Conservation (phyloP, 2,888 invertebrate species). For the Philereme transversata region DNA sequence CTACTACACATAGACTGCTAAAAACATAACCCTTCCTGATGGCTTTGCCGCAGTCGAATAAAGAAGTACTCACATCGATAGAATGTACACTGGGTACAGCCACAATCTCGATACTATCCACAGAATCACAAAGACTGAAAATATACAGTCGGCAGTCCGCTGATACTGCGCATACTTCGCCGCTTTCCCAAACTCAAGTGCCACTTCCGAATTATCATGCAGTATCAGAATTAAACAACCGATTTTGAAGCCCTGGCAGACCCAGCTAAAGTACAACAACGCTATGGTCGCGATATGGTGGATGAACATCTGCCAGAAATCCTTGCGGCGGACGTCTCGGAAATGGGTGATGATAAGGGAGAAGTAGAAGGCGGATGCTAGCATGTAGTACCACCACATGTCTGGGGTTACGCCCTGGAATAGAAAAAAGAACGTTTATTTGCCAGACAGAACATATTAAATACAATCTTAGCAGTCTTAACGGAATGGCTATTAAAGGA, state of each 20-base stretch:
- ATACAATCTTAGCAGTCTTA: too few relatives aligned
- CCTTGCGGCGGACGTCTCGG: constrained; percentile 95
- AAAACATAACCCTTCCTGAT: neutral
- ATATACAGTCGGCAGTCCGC: constrained; percentile 92
- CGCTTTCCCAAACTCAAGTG: constrained; percentile 97
- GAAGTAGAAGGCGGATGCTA: constrained; percentile 97
- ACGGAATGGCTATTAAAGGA: too few relatives aligned
- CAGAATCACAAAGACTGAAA: constrained; percentile 93
- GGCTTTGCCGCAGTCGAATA: too few relatives aligned
- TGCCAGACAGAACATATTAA: too few relatives aligned
- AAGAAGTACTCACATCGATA: constrained; percentile 86
- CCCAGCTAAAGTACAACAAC: constrained; percentile 96
- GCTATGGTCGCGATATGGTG: constrained; percentile 97
- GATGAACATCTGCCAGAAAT: constrained; percentile 99
- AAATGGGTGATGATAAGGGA: constrained; percentile 96
- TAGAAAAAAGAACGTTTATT: neutral
- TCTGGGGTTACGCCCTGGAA: constrained; percentile 90
- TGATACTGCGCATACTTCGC: constrained; percentile 97
- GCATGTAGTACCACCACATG: constrained; percentile 98
- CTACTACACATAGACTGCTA: too few relatives aligned
- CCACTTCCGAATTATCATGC: constrained; percentile 95
- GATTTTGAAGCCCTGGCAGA: constrained; percentile 95
- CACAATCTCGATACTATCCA: constrained; percentile 97
- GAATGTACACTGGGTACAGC: constrained; percentile 94
- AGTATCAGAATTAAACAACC: constrained; percentile 94